These are phyloP conservation scores for Melanocharis versteri DNA, from an alignment of 2,113 vertebrate species.

Conservation along the genomic window DNA sequence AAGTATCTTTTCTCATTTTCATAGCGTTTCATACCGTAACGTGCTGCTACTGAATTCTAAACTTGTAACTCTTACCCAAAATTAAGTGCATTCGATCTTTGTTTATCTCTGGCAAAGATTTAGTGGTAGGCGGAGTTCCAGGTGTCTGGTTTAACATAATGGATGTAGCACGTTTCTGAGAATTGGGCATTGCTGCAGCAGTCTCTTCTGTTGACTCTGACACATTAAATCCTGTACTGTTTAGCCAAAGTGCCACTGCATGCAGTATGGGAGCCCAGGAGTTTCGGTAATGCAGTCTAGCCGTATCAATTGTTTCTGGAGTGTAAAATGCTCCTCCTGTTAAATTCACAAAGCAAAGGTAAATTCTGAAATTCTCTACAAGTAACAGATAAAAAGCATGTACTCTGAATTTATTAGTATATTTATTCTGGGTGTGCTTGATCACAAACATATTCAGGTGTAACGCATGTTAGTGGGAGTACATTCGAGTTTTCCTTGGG, in stretches of 20 bases:
- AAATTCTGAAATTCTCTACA: not conserved
- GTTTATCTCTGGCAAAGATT: conserved; percentile 83
- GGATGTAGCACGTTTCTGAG: conserved; percentile 69
- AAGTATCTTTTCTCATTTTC: not conserved
- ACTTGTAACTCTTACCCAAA: conserved; percentile 78
- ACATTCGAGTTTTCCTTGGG: not conserved
- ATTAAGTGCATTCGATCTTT: conserved; percentile 95
- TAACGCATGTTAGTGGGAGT: not conserved
- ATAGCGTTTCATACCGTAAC: not conserved
- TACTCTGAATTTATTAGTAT: not conserved
- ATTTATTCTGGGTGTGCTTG: not conserved
- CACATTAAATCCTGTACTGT: conserved; percentile 86
- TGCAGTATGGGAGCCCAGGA: conserved; percentile 96
- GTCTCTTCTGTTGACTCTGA: conserved; percentile 75
- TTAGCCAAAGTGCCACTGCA: conserved; percentile 92
- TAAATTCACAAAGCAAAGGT: conserved; percentile 18
- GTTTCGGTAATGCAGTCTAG: conserved; percentile 91
- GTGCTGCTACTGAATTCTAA: not conserved
- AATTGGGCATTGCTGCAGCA: conserved; percentile 46
- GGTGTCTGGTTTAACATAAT: conserved; percentile 70
- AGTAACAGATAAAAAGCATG: not conserved
- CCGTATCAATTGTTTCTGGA: conserved; percentile 97
- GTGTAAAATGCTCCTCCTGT: conserved; percentile 97
- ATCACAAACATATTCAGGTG: not conserved
- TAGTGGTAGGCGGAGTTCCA: conserved; percentile 68